These are phyloP conservation scores for Notospermus geniculatus DNA, from an alignment of 1,140 invertebrate genomes.

Conservation along the genomic window DNA sequence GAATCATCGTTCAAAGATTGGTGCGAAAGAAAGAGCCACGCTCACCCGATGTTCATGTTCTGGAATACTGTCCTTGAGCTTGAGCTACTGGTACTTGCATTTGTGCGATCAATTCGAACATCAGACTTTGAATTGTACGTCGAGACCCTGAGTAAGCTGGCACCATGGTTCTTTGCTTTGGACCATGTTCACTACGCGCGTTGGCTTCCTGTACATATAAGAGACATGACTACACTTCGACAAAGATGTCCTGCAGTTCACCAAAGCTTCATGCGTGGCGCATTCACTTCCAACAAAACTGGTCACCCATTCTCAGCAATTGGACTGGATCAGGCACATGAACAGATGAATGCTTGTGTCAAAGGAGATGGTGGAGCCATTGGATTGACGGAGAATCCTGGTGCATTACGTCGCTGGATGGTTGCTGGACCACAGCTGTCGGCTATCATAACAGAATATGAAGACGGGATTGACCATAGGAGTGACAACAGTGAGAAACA, in stretches of 20 bases:
- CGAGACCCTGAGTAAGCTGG: slow-evolving; percentile 13
- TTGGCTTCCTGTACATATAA: slow-evolving; percentile 21
- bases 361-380: slow-evolving; percentile 34
- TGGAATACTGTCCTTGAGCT: slow-evolving; percentile 19
- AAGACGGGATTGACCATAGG: slow-evolving; percentile 18
- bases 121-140: slow-evolving; percentile 24
- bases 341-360: no score
- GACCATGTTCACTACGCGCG: slow-evolving; percentile 24
- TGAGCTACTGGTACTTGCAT: slow-evolving; percentile 18
- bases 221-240: slow-evolving; percentile 18
- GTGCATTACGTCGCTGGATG: slow-evolving; percentile 15
- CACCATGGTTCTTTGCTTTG: slow-evolving; percentile 25
- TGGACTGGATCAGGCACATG: slow-evolving; percentile 34
- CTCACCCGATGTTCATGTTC: slow-evolving; percentile 19
- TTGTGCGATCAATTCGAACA: slow-evolving; percentile 19
- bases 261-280: slow-evolving; percentile 12
- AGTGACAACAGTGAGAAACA: not conserved
- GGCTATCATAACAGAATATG: slow-evolving; percentile 16
- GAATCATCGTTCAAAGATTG: slow-evolving; percentile 12
- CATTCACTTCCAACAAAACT: slow-evolving; percentile 23
- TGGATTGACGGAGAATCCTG: slow-evolving; percentile 20
- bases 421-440: slow-evolving; percentile 15
- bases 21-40: slow-evolving; percentile 13
- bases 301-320: slow-evolving; percentile 27
- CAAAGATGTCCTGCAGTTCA: slow-evolving; percentile 14